Base-by-base conservation (phyloP, 2,113 vertebrate species). In the Cryptomyrus ogoouensis region DNA sequence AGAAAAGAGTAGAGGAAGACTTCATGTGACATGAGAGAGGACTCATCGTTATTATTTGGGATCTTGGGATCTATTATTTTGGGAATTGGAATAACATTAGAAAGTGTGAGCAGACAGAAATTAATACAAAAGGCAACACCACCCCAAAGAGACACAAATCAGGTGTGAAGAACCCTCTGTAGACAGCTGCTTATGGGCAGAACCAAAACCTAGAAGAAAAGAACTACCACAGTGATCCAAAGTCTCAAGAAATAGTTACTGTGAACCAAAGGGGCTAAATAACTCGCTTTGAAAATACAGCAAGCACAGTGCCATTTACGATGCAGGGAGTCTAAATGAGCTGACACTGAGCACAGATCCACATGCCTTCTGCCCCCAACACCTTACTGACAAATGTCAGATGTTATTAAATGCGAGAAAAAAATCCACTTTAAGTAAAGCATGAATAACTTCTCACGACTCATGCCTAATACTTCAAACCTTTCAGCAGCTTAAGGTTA, bases 381-480 rank as follows among this genome's bases (percentile, higher is more conserved):
- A 4, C 15, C 66, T 80, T 35, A 31, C 89, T 93, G 90, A 93
- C 91, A 95, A 94, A 95, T 95, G 93, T 95, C 94, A 94, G 89
- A 90, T 91, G 90, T 94, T 94, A 95, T 95, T 94, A 93, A 95
- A 95, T 95, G 93, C 87, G 89, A 12, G 89, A 92, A 94, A 93
- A 91, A 77, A 89, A 89, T 39, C 17, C 49, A 50, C 42, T 83
- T 83, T 84, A 83, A 35, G 39, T 58, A 83, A 83, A 89, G 42
- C 35, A 27, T 88, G 91, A 93, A 94, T 93, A 92, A 94, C 93
- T 93, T 17, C 88, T 90, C 89, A 91, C 94, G 94, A 92, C 93
- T 91, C 87, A 89, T 94, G 89, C 91, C 92, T 94, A 93, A 95
- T 94, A 93, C 94, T 94, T 94, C 93, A 95, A 83, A 93, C 91